Percentiles rank a stretch among this genome's conserved stretches.
These are phyloP conservation scores for Parauchenoglanis ngamensis DNA, from an alignment of 2,797 vertebrate genomes.

Conservation along the genomic window DNA sequence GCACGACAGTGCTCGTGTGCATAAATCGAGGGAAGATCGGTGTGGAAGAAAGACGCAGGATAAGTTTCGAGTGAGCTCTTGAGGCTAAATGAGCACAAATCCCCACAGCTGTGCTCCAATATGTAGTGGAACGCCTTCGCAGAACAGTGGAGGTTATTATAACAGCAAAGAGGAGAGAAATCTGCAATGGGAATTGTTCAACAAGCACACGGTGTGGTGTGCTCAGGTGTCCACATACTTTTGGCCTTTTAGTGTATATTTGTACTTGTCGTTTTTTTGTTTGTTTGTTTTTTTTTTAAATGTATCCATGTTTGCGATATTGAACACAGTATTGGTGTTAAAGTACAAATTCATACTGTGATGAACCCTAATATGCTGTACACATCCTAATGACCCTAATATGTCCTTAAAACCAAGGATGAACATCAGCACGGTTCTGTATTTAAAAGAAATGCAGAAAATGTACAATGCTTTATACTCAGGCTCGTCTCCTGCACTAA, in stretches of 20 bases:
- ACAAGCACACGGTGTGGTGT: too few relatives aligned
- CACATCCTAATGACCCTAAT: background rate
- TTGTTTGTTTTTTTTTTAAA: background rate
- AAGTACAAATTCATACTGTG: background rate
- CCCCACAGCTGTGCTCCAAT: too few relatives aligned
- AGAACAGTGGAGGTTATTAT: background rate
- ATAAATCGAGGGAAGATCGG: background rate
- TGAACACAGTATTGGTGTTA: background rate
- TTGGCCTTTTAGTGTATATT: background rate
- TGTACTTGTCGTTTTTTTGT: background rate
- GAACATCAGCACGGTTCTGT: background rate
- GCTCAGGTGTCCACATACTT: background rate
- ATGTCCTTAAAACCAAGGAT: background rate
- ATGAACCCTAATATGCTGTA: background rate
- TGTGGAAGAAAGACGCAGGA: background rate
- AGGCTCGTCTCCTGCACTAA: background rate
- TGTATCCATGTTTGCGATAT: background rate
- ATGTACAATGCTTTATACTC: background rate
- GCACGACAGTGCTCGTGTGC: background rate
- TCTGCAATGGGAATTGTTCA: background rate
- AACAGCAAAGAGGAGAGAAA: background rate
- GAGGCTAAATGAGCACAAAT: too few relatives aligned
- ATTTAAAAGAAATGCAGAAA: background rate
- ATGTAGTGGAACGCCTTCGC: background rate
- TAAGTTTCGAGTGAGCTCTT: too few relatives aligned